phyloP scores from a whole-genome alignment of 92 coral and sea anemone species.

The Metridium senile region DNA sequence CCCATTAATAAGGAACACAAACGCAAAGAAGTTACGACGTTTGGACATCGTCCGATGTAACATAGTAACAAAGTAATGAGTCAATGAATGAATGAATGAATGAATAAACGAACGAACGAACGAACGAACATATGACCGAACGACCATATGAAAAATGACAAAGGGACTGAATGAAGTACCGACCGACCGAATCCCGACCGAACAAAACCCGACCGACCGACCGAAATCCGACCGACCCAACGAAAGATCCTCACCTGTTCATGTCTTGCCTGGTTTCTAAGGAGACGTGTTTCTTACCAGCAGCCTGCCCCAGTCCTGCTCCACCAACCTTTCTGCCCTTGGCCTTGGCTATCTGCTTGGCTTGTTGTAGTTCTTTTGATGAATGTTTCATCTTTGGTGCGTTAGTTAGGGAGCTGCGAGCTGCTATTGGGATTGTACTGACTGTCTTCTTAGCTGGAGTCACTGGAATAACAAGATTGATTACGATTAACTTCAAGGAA shows the following conservation, averaged over 20 bases:
- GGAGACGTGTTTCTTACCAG: conserved; percentile 30
- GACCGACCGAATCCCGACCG: too few relatives aligned
- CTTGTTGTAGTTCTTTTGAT: conserved; percentile 83
- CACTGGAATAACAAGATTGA: neutral
- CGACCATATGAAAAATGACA: neutral
- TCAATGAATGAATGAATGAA: neutral
- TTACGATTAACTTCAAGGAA: neutral
- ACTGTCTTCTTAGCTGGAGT: neutral
- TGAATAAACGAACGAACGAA: neutral
- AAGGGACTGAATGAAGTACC: too few relatives aligned
- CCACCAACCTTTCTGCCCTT: conserved; percentile 68
- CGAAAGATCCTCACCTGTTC: conserved; percentile 73
- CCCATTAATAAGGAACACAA: too few relatives aligned
- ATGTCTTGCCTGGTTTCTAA: conserved; percentile 85
- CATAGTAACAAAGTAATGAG: neutral
- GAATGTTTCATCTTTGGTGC: conserved; percentile 92
- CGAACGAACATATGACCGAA: neutral
- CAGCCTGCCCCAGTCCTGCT: conserved; percentile 12
- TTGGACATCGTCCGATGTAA: too few relatives aligned
- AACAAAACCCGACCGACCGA: too few relatives aligned
- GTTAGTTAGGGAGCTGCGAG: conserved; percentile 2
- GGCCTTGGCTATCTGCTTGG: conserved; percentile 82
- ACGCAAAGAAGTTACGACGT: too few relatives aligned
- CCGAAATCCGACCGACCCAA: too few relatives aligned
- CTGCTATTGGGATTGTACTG: neutral